Base-by-base conservation (phyloP, 2,797 vertebrate genomes). In the Anomalospiza imberbis region DNA sequence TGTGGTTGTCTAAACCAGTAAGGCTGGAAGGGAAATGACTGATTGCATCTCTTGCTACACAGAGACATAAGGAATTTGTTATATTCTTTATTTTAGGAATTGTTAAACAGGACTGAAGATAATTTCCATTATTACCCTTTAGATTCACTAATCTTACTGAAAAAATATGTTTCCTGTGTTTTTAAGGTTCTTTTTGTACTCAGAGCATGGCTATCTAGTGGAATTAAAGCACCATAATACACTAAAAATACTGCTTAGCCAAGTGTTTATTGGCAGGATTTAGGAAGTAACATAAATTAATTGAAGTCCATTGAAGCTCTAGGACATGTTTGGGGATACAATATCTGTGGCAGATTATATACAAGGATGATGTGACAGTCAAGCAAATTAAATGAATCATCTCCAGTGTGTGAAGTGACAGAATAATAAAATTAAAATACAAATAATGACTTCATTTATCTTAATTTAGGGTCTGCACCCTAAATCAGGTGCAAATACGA, bases 231-330 rank as follows among this genome's bases (percentile, higher is more conserved):
- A 67, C 28, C 8, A 7, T 67, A 84, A 91, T 51, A 77, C 94
- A 88, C 47, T 22, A 73, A 44, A 75, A 89, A 38, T 36, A 88
- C 6, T 32, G 17, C 66, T 96, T 45, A 74, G 40, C 45, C 51
- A 88, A 93, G 75, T 2, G 6, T 81, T 94, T 95, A 75, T 44
- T 96, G 83, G 42, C 7, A 5, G 36, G 8, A 60, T 78, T 84
- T 89, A 88, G 83, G 85, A 95, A 88, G 53, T 60, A 91, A 81
- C 34, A 93, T 89, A 76, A 95, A 94, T 95, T 55, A 67, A 6
- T 36, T 70, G 40, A 83, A 70, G 50, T 91, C 47, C 51, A 78
- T 94, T 94, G 72, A 74, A 78, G 34, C 55, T 70, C 36, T 88
- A 81, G 25, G 34, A 77, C 17, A 32, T 55, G 17, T 72, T 84